Percentiles rank a stretch among this genome's conserved stretches.
Evolutionary conservation across 2,888 invertebrate species (phyloP).

Genomic region (Eristalis arbustorum): DNA sequence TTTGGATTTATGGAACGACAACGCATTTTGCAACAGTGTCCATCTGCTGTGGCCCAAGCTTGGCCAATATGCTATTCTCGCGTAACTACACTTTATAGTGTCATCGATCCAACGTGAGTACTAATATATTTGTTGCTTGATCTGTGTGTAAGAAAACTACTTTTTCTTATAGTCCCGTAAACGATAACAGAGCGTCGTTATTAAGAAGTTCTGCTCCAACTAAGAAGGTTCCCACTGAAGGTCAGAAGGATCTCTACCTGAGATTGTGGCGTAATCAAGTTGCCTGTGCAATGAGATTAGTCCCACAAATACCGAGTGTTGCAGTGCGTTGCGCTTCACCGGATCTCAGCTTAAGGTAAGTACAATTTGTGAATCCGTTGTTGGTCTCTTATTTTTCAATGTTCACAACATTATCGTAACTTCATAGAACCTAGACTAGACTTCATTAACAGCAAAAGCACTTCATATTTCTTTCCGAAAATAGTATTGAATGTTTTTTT

Average conservation of each 20-base stretch:
- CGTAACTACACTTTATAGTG: constrained; percentile 93
- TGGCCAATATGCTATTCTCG: constrained; percentile 98
- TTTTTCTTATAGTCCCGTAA: constrained; percentile 88
- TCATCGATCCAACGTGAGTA: constrained; percentile 95
- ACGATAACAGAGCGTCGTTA: constrained; percentile 97
- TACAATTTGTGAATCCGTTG: neutral
- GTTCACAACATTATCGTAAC: constrained; percentile 46
- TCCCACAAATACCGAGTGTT: constrained; percentile 93
- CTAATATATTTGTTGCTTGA: constrained; percentile 17
- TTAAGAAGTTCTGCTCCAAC: constrained; percentile 92
- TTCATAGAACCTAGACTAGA: constrained; percentile 33
- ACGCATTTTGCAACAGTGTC: constrained; percentile 90
- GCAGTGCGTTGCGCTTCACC: constrained; percentile 95
- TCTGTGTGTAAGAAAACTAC: constrained; percentile 18
- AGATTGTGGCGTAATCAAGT: constrained; percentile 99
- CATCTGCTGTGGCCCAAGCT: constrained; percentile 92
- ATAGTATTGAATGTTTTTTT: constrained; percentile 6
- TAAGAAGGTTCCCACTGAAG: constrained; percentile 94
- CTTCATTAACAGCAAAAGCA: constrained; percentile 8
- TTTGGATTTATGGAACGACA: constrained; percentile 94
- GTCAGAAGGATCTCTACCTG: constrained; percentile 92
- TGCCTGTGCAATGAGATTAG: constrained; percentile 97
- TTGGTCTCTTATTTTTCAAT: constrained; percentile 31
- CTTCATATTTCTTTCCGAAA: constrained; percentile 17
- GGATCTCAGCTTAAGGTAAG: constrained; percentile 93